These are phyloP conservation scores for Habrosyne pyritoides DNA, from an alignment of 2,888 invertebrate species.

Conservation along the genomic window DNA sequence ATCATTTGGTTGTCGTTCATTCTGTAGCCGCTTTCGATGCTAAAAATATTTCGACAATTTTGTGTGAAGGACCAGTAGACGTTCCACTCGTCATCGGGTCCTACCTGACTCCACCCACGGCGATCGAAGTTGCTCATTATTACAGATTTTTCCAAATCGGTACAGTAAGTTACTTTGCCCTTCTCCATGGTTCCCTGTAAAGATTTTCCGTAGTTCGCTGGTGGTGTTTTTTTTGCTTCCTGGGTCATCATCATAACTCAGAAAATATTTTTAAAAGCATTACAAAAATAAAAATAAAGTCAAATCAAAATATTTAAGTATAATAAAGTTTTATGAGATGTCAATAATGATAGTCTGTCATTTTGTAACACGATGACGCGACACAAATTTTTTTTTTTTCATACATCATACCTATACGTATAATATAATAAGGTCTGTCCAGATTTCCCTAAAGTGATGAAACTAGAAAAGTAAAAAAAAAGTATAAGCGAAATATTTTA, in stretches of 20 bases:
- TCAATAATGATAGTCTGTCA: background rate
- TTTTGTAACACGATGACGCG: background rate
- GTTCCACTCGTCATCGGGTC: conserved; percentile 97
- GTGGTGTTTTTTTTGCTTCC: conserved; percentile 44
- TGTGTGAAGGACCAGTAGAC: conserved; percentile 97
- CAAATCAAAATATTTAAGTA: conserved; percentile 9
- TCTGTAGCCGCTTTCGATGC: conserved; percentile 95
- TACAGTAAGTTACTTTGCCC: conserved; percentile 80
- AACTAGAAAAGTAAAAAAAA: too few species aligned
- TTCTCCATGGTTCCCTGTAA: conserved; percentile 42
- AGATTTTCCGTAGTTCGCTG: conserved; percentile 37
- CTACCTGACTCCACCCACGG: conserved; percentile 93
- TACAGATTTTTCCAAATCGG: conserved; percentile 97
- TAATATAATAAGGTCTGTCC: background rate
- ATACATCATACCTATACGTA: background rate
- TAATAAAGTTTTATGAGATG: background rate
- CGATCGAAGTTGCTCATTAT: conserved; percentile 96
- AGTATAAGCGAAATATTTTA: too few species aligned
- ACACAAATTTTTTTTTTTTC: too few species aligned
- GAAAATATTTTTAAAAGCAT: conserved; percentile 24
- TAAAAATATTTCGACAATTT: conserved; percentile 95
- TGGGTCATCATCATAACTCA: conserved; percentile 28
- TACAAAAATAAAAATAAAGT: conserved; percentile 27
- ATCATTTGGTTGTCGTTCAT: conserved; percentile 97
- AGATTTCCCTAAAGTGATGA: background rate